These are phyloP conservation scores for Iphiclides podalirius DNA, from an alignment of 2,888 invertebrate species.

Conservation along the genomic window DNA sequence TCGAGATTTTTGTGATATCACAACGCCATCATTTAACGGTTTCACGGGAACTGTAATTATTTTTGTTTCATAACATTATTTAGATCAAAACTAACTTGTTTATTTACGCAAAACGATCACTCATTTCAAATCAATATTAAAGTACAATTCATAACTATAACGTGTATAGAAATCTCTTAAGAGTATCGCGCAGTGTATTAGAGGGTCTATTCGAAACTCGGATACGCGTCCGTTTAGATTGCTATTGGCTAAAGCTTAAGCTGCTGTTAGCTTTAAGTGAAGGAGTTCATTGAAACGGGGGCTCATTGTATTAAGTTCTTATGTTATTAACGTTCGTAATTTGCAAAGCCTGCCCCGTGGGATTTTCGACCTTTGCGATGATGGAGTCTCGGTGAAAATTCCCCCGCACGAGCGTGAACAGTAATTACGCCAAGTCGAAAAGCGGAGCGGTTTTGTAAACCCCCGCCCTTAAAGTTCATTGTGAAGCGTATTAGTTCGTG, in stretches of 20 bases:
- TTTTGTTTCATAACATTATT: no score
- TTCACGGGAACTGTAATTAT: no score
- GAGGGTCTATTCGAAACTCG: not conserved
- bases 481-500: slow-evolving; percentile 8
- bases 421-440: slow-evolving; percentile 13
- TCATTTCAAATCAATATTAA: no score
- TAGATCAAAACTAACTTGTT: no score
- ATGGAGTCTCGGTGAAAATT: slow-evolving; percentile 3
- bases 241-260: slow-evolving; percentile 18
- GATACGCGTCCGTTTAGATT: not conserved
- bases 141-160: no score
- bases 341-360: not conserved
- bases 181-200: not conserved
- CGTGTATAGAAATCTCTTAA: no score
- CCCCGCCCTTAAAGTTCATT: slow-evolving; percentile 15
- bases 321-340: slow-evolving; percentile 18
- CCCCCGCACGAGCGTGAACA: not conserved
- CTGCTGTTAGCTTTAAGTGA: slow-evolving; percentile 22
- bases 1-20: no score
- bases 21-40: no score
- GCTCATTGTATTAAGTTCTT: slow-evolving; percentile 18
- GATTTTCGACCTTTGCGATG: slow-evolving; percentile 4
- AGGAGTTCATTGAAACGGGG: slow-evolving; percentile 24
- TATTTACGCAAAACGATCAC: no score
- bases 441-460: slow-evolving; percentile 10